Base-by-base conservation (phyloP, 2,888 invertebrate genomes). In the Ptycholaimellus sp. region DNA sequence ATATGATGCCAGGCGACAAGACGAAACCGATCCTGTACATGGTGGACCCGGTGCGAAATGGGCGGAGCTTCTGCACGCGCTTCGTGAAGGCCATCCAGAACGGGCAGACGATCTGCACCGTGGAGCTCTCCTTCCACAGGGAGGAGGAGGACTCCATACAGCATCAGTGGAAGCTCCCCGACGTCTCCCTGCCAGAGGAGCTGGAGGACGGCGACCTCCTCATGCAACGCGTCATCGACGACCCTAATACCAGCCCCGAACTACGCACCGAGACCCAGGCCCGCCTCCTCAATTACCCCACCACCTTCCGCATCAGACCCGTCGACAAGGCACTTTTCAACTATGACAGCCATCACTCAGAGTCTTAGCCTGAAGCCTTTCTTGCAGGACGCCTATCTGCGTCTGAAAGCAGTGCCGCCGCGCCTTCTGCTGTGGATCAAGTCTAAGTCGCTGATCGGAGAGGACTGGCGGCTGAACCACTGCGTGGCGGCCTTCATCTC, bases 401-500 rank as follows among this genome's bases (percentile, higher is more conserved):
- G 33, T n/a, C 3, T 23, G 32, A 29, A 30, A 27, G 33, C 29
- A 11, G 13, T 11, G 11, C 18, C 9, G 20, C 40, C 39, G n/a
- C 23, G 27, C 14, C 13, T 17, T 13, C 18, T n/a, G 11, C 17
- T 38, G 6, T 40, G 40, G 40, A 14, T 35, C 16, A 35, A 28
- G 17, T 16, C 35, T 3, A 28, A 28, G 5, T 18, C 13, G 2
- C 3, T 3, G 7, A n/a, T n/a, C n/a, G 59, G 56, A 27, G 50
- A 53, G 30, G 54, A 59, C 40, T 45, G 49, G 18, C 54, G 59
- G 34, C 43, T 60, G 18, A 61, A 62, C 43, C 54, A 59, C 39
- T 60, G 60, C 40, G 57, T 56, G 9, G 59, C 59, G 3, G 60
- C 58, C 11, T 63, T 59, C 45, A 56, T 63, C 44, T 57, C 59